Conservation (phyloP, 2,113 vertebrate genomes). For the Ailurus styani region DNA sequence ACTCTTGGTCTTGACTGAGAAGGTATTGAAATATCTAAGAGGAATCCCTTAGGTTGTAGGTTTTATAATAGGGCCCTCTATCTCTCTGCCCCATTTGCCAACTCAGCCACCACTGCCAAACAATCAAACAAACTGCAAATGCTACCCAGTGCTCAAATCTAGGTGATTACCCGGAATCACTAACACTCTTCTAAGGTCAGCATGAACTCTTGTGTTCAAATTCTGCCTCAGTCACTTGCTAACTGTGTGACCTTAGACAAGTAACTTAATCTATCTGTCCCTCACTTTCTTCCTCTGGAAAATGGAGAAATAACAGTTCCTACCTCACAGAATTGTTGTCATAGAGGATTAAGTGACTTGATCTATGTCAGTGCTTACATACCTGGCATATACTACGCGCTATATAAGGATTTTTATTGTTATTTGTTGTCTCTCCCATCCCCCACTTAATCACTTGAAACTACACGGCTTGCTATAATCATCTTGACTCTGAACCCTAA, state of each 20-base stretch:
- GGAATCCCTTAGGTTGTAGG: background rate
- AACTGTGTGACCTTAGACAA: background rate
- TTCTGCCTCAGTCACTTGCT: conserved; percentile 5
- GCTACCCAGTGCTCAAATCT: background rate
- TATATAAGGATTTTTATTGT: conserved; percentile 19
- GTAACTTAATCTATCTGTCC: background rate
- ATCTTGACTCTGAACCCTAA: background rate
- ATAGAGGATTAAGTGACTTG: conserved; percentile 7
- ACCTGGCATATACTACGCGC: background rate
- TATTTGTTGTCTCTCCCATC: background rate
- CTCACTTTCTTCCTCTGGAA: conserved; percentile 24
- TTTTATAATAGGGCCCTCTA: background rate
- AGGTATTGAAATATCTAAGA: conserved; percentile 6
- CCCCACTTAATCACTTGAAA: conserved; percentile 12
- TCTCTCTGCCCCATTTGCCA: background rate
- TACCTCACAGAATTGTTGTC: background rate
- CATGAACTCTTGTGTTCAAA: conserved; percentile 3
- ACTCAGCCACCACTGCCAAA: background rate
- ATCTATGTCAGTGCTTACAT: background rate
- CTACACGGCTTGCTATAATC: background rate
- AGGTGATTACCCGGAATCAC: background rate
- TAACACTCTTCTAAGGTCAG: background rate
- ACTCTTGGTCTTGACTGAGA: background rate
- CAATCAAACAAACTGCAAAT: conserved; percentile 9
- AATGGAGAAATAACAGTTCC: background rate